These are phyloP conservation scores for Lomographa bimaculata DNA, from an alignment of 2,888 invertebrate genomes.

Conservation along the genomic window DNA sequence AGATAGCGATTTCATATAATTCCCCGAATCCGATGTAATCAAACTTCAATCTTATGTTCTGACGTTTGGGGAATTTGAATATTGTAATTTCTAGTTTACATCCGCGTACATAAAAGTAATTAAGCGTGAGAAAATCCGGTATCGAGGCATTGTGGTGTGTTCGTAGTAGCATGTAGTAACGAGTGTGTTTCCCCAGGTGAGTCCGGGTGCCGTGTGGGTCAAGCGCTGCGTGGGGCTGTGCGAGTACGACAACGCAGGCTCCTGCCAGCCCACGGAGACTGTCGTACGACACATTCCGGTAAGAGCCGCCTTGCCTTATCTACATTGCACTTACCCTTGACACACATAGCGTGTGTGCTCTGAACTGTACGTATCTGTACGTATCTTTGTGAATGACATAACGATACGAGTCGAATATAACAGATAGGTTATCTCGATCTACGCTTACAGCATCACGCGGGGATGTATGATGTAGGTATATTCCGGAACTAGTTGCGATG, in stretches of 20 bases:
- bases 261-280: constrained; percentile 59
- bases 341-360: constrained; percentile 49
- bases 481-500: constrained; percentile 23
- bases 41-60: too few relatives aligned
- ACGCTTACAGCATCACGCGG: too few relatives aligned
- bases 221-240: constrained; percentile 74
- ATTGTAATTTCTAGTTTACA: constrained; percentile 37
- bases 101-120: constrained; percentile 40
- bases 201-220: constrained; percentile 72
- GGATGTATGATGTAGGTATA: constrained; percentile 6
- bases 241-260: constrained; percentile 57
- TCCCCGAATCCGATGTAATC: too few relatives aligned
- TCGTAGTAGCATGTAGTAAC: too few relatives aligned
- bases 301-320: constrained; percentile 53
- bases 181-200: constrained; percentile 56
- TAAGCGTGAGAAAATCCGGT: constrained; percentile 66
- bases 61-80: constrained; percentile 30
- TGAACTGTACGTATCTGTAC: too few relatives aligned
- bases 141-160: constrained; percentile 37
- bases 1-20: too few relatives aligned
- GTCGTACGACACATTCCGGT: constrained; percentile 63
- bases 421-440: too few relatives aligned
- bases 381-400: too few relatives aligned
- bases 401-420: too few relatives aligned
- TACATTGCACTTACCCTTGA: constrained; percentile 65